Percentiles rank a stretch among this genome's conserved stretches.
Evolutionary conservation across 2,113 vertebrate genomes (phyloP).

Genomic region (Chaetodon auriga): DNA sequence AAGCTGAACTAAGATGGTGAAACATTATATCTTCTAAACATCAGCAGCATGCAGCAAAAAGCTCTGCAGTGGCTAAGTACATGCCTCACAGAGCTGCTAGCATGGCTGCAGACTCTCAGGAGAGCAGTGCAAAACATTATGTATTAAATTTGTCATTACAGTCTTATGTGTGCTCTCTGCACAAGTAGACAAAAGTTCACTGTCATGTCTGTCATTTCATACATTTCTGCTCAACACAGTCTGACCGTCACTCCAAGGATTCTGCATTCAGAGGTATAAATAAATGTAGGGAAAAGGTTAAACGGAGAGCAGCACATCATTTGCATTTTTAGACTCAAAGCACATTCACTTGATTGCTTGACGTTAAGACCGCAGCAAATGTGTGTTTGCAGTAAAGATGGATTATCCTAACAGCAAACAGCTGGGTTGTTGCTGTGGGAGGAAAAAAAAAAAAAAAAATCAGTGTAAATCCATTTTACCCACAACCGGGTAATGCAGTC

Average conservation of each 20-base stretch:
- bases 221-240: background rate
- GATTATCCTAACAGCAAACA: constrained; percentile 30
- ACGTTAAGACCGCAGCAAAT: constrained; percentile 7
- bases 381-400: background rate
- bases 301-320: constrained; percentile 3
- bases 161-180: constrained; percentile 33
- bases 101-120: too few species aligned
- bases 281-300: background rate
- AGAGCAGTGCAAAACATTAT: background rate
- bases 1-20: too few species aligned
- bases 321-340: constrained; percentile 5
- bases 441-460: background rate
- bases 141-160: background rate
- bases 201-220: background rate
- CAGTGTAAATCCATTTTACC: constrained; percentile 23
- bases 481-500: constrained; percentile 21
- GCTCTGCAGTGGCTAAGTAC: too few species aligned
- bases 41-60: too few species aligned
- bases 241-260: too few species aligned
- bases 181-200: background rate
- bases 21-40: too few species aligned
- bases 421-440: background rate
- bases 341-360: constrained; percentile 5
- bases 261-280: background rate
- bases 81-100: background rate